Percentiles rank a stretch among this genome's conserved stretches.
Evolutionary conservation across 53 echinoderm and acorn worm genomes (phyloP).

Genomic region (Antedon mediterranea): DNA sequence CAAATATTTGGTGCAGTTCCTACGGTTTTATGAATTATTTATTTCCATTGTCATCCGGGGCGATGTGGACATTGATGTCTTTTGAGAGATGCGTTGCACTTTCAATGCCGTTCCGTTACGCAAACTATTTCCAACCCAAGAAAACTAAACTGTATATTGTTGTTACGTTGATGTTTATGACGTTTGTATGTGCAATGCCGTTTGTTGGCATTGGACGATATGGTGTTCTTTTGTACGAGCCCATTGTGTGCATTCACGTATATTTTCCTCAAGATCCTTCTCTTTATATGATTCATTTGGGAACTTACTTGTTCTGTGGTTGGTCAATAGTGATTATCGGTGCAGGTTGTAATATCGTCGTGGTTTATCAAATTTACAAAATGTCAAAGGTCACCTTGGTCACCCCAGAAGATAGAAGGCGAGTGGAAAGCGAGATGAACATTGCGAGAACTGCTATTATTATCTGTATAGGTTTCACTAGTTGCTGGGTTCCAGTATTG

Average conservation of each 20-base stretch:
- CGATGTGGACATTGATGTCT: not conserved
- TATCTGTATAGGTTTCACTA: not conserved
- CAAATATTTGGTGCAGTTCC: not conserved
- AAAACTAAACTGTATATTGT: not conserved
- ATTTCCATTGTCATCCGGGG: not conserved
- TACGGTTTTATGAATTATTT: not conserved
- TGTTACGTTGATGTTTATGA: not conserved
- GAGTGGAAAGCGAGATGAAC: not conserved
- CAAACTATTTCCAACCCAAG: not conserved
- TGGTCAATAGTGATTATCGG: not conserved
- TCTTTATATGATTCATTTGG: not conserved
- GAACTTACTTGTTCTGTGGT: not conserved
- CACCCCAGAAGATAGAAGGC: not conserved
- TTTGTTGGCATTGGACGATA: not conserved
- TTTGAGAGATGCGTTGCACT: not conserved
- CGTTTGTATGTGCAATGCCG: not conserved
- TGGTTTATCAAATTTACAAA: not conserved
- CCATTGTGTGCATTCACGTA: not conserved
- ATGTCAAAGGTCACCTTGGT: not conserved
- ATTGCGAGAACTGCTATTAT: not conserved
- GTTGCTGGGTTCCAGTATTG: not conserved
- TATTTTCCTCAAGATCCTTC: not conserved
- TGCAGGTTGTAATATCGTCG: not conserved
- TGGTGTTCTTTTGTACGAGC: not conserved
- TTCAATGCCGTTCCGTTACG: not conserved